Evolutionary conservation across 2,797 vertebrate species (phyloP).

Genomic region (Orestias chungarensis): DNA sequence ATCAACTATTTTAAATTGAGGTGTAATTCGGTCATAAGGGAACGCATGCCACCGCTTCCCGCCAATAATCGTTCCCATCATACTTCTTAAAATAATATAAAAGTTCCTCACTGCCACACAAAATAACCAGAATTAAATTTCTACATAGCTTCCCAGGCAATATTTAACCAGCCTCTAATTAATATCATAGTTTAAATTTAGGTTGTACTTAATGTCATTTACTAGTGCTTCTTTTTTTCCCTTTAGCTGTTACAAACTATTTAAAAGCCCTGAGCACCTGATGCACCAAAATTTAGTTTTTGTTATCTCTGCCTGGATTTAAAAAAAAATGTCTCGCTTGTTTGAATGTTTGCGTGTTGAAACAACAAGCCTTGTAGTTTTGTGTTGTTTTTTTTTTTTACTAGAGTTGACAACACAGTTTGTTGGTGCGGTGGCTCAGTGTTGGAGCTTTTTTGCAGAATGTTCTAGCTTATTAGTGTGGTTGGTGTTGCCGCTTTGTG

Average conservation of each 20-base stretch:
- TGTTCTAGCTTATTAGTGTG: constrained; percentile 59
- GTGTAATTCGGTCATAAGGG: constrained; percentile 67
- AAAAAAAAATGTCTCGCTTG: constrained; percentile 52
- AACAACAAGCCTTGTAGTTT: constrained; percentile 52
- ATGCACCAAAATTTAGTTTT: constrained; percentile 47
- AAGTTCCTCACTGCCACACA: constrained; percentile 46
- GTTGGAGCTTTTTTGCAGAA: constrained; percentile 64
- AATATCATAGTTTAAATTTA: constrained; percentile 13
- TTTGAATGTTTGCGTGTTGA: constrained; percentile 59
- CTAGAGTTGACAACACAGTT: constrained; percentile 52
- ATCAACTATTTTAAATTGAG: constrained; percentile 65
- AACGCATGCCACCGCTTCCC: constrained; percentile 66
- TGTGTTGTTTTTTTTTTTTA: constrained; percentile 41
- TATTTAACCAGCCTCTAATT: constrained; percentile 29
- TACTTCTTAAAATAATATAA: constrained; percentile 45
- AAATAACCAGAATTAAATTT: constrained; percentile 45
- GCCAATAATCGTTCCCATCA: constrained; percentile 56
- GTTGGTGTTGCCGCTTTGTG: constrained; percentile 63
- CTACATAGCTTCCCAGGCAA: constrained; percentile 42
- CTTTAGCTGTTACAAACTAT: constrained; percentile 33
- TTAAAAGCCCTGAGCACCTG: constrained; percentile 37
- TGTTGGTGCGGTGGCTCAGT: constrained; percentile 54
- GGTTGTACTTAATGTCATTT: constrained; percentile 37
- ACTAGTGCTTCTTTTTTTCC: constrained; percentile 27
- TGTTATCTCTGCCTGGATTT: constrained; percentile 50